These are phyloP conservation scores for Gastrophysa polygoni DNA, from an alignment of 2,888 invertebrate species.

Conservation along the genomic window DNA sequence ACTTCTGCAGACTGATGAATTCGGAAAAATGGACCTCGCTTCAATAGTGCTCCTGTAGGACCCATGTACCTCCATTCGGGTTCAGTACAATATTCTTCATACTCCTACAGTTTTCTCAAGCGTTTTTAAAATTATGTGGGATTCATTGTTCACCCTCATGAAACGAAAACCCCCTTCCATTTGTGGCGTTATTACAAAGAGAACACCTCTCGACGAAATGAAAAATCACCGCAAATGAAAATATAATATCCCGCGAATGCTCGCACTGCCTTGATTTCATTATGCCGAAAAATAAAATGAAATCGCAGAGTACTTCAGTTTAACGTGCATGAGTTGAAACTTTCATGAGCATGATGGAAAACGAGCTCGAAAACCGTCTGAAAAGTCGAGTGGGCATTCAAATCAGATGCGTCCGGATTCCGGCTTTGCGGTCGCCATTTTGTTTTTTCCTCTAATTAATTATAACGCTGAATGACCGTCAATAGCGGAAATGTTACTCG, in stretches of 20 bases:
- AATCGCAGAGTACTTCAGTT: background rate
- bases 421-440: background rate
- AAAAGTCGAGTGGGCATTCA: slow-evolving; percentile 1
- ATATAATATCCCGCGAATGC: background rate
- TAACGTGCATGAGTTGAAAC: background rate
- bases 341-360: background rate
- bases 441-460: slow-evolving; percentile 1
- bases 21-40: too few relatives aligned
- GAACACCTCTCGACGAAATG: background rate
- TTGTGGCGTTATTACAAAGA: background rate
- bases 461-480: background rate
- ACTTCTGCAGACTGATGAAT: too few relatives aligned
- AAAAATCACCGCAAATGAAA: background rate
- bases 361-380: background rate
- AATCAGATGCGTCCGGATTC: background rate
- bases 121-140: background rate
- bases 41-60: too few relatives aligned
- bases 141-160: background rate
- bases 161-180: background rate
- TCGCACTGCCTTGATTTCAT: background rate
- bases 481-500: background rate
- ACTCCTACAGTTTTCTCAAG: too few relatives aligned
- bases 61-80: too few relatives aligned
- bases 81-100: too few relatives aligned
- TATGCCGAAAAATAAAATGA: background rate